Evolutionary conservation across 2,797 vertebrate species (phyloP).

Genomic region (Petrocephalus sullivani): DNA sequence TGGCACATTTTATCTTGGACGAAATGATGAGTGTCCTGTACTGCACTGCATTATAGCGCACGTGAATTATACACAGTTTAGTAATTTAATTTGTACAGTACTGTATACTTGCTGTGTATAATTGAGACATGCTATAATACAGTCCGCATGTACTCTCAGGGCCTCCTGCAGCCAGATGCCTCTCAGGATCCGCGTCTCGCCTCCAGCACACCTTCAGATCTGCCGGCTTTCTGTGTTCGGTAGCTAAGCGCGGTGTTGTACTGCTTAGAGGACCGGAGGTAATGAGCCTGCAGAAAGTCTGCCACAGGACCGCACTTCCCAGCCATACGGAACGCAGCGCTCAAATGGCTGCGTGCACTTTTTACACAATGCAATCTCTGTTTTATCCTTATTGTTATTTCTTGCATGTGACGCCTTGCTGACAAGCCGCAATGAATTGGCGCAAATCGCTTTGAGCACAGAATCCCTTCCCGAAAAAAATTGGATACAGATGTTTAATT

Average conservation of each 20-base stretch:
- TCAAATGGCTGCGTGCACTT: background rate
- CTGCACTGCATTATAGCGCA: no score
- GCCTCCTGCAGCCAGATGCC: no score
- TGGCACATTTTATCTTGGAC: no score
- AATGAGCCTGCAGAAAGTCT: background rate
- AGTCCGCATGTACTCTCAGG: no score
- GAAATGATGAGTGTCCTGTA: no score
- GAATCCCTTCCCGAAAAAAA: conserved; percentile 58
- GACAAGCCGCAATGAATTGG: conserved; percentile 61
- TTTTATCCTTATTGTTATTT: conserved; percentile 1
- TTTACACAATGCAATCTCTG: background rate
- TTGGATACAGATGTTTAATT: conserved; percentile 66
- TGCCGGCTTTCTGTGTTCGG: background rate
- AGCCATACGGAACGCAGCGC: background rate
- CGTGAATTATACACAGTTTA: no score
- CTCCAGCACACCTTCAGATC: background rate
- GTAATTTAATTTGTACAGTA: no score
- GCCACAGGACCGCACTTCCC: conserved; percentile 35
- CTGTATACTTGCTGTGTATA: no score
- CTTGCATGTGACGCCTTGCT: conserved; percentile 58
- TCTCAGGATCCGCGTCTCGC: background rate
- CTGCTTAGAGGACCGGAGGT: conserved; percentile 69
- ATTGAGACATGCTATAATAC: no score
- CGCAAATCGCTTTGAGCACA: conserved; percentile 63
- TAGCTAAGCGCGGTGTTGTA: background rate